phyloP scores from a whole-genome alignment of 2,113 vertebrate species.

The Tichodroma muraria region DNA sequence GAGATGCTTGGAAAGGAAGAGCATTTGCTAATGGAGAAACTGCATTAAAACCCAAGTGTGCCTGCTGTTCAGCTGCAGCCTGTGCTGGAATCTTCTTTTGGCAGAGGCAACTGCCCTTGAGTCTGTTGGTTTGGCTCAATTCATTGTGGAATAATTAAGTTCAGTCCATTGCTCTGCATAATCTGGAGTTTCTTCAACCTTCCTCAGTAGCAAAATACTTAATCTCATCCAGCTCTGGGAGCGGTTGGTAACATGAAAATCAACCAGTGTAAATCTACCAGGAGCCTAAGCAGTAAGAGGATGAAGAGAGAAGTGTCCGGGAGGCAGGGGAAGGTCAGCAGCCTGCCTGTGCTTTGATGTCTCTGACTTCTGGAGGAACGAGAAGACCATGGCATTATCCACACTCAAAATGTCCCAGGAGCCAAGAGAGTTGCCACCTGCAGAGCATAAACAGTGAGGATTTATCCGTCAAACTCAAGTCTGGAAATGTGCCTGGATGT shows the following conservation, averaged over 20 bases:
- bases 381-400: not conserved
- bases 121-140: not conserved
- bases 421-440: not conserved
- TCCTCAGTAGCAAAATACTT: not conserved
- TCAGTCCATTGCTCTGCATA: not conserved
- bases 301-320: not conserved
- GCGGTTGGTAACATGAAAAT: not conserved
- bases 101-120: not conserved
- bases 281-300: not conserved
- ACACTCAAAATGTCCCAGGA: not conserved
- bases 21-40: not conserved
- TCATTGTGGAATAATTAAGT: not conserved
- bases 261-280: not conserved
- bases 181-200: slow-evolving; percentile 1
- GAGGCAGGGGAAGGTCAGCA: not conserved
- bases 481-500: slow-evolving; percentile 5
- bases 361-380: not conserved
- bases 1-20: not conserved
- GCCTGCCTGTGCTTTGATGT: not conserved
- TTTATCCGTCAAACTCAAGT: not conserved
- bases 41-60: not conserved
- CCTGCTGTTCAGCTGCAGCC: not conserved
- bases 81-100: not conserved
- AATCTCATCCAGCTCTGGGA: not conserved
- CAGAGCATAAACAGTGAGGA: not conserved